A percentile compares a stretch with the other conserved stretches of the same genome.
Conservation (phyloP, 2,113 vertebrate species). For the Noturus placidus region DNA sequence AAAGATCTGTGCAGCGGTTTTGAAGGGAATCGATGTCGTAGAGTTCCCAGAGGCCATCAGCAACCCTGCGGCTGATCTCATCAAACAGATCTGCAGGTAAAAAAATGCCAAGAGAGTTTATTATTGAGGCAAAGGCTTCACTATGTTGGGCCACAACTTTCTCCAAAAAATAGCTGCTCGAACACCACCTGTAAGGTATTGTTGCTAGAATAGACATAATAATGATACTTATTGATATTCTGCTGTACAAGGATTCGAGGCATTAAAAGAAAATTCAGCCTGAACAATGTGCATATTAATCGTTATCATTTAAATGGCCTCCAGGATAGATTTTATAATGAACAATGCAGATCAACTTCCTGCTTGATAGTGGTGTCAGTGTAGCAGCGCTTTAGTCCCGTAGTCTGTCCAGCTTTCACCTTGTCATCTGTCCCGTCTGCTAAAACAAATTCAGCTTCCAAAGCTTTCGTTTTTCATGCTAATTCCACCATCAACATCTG, state of each 20-base stretch:
- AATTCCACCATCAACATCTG: no score
- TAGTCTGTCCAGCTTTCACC: no score
- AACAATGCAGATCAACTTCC: not conserved
- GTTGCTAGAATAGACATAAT: not conserved
- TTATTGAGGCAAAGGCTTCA: not conserved
- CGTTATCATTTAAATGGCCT: not conserved
- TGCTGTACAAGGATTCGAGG: not conserved
- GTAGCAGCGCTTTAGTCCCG: not conserved
- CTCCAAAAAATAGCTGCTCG: not conserved
- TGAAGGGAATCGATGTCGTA: constrained; percentile 70
- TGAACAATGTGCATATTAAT: not conserved
- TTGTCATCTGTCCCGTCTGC: no score
- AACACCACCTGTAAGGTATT: not conserved
- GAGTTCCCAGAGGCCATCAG: constrained; percentile 72
- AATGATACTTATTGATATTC: not conserved
- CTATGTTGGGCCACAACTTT: not conserved
- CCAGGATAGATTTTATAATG: not conserved
- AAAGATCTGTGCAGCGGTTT: constrained; percentile 63
- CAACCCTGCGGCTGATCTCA: constrained; percentile 66
- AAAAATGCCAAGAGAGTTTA: not conserved
- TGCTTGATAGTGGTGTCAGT: not conserved
- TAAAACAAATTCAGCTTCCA: not conserved
- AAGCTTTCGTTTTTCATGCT: no score
- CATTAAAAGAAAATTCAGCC: not conserved
- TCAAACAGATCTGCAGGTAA: constrained; percentile 77